Evolutionary conservation across 2,888 invertebrate species (phyloP).

Genomic region (Stegophylla sp.): DNA sequence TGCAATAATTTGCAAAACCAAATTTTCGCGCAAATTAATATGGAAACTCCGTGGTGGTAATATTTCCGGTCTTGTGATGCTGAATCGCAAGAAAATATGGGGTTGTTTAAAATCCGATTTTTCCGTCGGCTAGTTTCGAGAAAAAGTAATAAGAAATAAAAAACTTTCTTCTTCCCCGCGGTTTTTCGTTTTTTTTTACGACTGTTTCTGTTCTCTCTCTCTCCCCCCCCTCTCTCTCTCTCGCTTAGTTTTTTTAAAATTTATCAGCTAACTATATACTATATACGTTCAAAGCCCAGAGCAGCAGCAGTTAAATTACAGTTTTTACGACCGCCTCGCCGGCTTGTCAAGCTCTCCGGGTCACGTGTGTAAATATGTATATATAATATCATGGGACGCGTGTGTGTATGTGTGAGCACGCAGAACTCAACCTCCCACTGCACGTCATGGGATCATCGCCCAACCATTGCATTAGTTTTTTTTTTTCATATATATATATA

Average conservation of each 20-base stretch:
- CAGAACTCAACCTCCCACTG: constrained; percentile 51
- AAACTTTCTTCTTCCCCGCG: constrained; percentile 54
- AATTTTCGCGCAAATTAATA: neutral
- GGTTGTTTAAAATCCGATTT: constrained; percentile 7
- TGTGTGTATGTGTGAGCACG: neutral
- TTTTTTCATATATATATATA: too few species aligned
- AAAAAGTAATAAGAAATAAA: constrained; percentile 21
- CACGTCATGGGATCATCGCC: constrained; percentile 21
- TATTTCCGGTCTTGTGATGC: neutral
- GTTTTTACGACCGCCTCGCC: constrained; percentile 54
- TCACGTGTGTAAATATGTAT: neutral
- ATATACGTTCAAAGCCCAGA: constrained; percentile 10
- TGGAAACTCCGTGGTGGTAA: neutral
- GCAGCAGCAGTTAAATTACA: constrained; percentile 52
- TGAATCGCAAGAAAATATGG: neutral
- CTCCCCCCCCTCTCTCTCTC: neutral
- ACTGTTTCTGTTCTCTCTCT: constrained; percentile 9
- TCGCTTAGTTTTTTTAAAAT: constrained; percentile 60
- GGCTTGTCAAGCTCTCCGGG: constrained; percentile 53
- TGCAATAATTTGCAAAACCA: neutral
- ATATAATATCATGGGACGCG: too few species aligned
- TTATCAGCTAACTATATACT: constrained; percentile 55
- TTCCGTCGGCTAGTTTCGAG: constrained; percentile 1
- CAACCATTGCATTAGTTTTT: constrained; percentile 37
- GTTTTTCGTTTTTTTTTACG: constrained; percentile 55